These are phyloP conservation scores for Catalaphyllia jardinei DNA, from an alignment of 64 coral and sea anemone species.

Conservation along the genomic window DNA sequence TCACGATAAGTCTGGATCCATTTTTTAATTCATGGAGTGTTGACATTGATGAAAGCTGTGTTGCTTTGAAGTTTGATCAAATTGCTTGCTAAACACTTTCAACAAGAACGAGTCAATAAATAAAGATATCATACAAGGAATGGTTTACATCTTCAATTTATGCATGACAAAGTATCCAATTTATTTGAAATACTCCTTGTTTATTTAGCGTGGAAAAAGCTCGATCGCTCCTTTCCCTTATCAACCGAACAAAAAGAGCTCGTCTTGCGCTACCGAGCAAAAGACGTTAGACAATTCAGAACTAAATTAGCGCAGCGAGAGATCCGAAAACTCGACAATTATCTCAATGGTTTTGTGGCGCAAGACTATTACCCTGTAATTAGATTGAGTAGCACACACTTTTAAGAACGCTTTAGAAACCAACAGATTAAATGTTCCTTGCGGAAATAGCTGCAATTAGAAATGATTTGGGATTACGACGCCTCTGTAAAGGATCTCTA, in stretches of 20 bases:
- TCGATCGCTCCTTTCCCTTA: background rate
- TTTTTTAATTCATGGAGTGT: background rate
- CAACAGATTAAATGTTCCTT: background rate
- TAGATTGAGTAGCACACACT: conserved; percentile 13
- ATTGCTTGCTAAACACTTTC: background rate
- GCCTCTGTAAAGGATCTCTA: background rate
- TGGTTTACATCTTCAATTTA: no score
- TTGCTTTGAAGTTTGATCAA: background rate
- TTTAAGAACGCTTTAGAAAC: background rate
- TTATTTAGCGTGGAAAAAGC: background rate
- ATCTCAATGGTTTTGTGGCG: conserved; percentile 36
- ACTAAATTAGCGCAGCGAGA: conserved; percentile 43
- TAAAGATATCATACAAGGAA: background rate
- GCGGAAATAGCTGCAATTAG: background rate
- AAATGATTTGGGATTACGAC: background rate
- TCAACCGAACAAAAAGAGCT: background rate
- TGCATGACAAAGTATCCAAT: background rate
- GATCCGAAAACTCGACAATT: conserved; percentile 46
- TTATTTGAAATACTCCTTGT: background rate
- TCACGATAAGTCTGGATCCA: background rate
- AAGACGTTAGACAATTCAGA: conserved; percentile 8
- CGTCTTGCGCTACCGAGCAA: background rate
- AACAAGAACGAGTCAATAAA: background rate
- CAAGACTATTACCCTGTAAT: conserved; percentile 33
- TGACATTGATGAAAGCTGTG: background rate